Evolutionary conservation across 2,113 vertebrate species (phyloP).

Genomic region (Pomatostomus ruficeps): DNA sequence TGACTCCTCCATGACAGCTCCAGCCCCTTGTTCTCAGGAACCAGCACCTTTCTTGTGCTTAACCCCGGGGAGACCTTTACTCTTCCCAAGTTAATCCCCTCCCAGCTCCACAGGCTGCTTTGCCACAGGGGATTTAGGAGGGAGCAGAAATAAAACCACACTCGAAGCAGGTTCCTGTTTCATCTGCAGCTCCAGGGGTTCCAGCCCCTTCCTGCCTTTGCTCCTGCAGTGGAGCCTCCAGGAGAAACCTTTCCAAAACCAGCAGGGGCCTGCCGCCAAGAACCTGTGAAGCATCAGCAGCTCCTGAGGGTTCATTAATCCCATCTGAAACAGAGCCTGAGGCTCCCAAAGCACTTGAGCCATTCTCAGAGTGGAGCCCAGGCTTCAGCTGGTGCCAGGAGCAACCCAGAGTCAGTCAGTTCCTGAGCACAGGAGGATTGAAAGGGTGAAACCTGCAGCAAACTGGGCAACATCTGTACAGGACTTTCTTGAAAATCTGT

Average conservation of each 20-base stretch:
- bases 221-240: not conserved
- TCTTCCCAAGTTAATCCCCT: not conserved
- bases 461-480: not conserved
- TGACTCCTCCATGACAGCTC: fast-evolving
- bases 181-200: not conserved
- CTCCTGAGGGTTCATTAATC: not conserved
- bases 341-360: not conserved
- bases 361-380: not conserved
- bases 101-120: not conserved
- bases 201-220: not conserved
- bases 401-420: not conserved
- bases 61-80: not conserved
- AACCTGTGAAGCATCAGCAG: not conserved
- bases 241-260: not conserved
- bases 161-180: not conserved
- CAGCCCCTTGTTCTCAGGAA: not conserved
- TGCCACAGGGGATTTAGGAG: not conserved
- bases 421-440: not conserved
- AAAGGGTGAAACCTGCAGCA: not conserved
- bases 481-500: not conserved
- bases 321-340: not conserved
- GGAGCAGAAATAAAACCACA: not conserved
- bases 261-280: not conserved
- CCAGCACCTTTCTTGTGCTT: not conserved
- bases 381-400: not conserved